Evolutionary conservation across 2,113 vertebrate species (phyloP), one percentile per base, ranked within the genome.

Genomic region (Labrus mixtus): DNA sequence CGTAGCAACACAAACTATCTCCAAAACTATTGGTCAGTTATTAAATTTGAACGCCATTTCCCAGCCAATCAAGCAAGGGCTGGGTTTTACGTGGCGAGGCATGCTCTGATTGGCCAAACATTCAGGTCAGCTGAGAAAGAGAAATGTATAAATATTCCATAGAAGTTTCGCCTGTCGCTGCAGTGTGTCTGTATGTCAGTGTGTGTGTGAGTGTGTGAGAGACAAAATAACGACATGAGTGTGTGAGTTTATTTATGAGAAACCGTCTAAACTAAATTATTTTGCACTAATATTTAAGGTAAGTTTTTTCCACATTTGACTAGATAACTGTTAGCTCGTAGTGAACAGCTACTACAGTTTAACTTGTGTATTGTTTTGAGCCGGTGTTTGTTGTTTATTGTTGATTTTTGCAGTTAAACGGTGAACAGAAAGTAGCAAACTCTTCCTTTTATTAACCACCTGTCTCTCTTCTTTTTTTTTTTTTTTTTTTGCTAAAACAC

Each of bases 51-150:
- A 25, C 0, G 0, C 8, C 5, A 6, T 50, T 25, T 68, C 2
- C 0, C 33, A 76, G 72, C 94, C 91, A 92, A 94, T 94, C 83
- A 64, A 13, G 3, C 29, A 53, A 2, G 39, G 20, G 60, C 23
- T 33, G 3, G 2, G 5, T 0, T 10, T 48, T 0, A 29, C 22
- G 39, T 62, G n/a, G 56, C 17, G 45, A 6, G 0, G 1, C 65
- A 68, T 4, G 25, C 45, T 64, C 36, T 88, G 90, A 94, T 95
- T 95, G 93, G 94, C 81, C 78, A 63, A 79, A 20, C 72, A 56
- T 37, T 60, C 76, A 3, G 22, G 76, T 84, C 86, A 90, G 88
- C 90, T 87, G 91, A 88, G 66, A 1, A 2, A 13, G 4, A 29
- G 25, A 39, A 91, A 55, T 43, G 80, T 92, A 94, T 94, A 94